Percentiles rank a stretch among this genome's conserved stretches.
phyloP scores from a whole-genome alignment of 2,888 invertebrate genomes.

The Cenopis cana region DNA sequence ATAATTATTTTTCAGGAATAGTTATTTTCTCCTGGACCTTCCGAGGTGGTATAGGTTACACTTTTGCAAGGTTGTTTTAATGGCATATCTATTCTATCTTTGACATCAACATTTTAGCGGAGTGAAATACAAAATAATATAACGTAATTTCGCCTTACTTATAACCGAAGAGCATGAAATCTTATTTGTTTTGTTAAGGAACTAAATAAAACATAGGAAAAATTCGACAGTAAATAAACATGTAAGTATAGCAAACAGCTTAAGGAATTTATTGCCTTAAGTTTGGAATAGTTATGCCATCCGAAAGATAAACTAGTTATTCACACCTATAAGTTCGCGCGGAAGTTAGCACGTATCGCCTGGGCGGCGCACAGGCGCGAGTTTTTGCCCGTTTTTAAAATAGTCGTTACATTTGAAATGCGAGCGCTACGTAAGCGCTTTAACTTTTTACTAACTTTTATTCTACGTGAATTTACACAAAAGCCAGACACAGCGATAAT shows the following conservation, averaged over 20 bases:
- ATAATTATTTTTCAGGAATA: too few species aligned
- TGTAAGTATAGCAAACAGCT: not conserved
- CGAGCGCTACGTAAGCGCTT: slow-evolving; percentile 69
- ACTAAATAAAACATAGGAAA: not conserved
- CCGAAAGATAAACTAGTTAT: slow-evolving; percentile 47
- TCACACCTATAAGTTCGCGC: slow-evolving; percentile 56
- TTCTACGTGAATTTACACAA: slow-evolving; percentile 80
- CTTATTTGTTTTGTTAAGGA: not conserved
- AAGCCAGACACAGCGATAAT: slow-evolving; percentile 78
- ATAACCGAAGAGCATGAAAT: not conserved
- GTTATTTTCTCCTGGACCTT: too few species aligned
- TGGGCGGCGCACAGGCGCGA: slow-evolving; percentile 50
- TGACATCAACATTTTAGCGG: too few species aligned
- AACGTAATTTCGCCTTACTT: too few species aligned
- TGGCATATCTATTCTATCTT: too few species aligned
- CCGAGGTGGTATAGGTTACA: too few species aligned
- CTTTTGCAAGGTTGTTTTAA: not conserved
- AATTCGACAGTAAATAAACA: not conserved
- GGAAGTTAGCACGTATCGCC: slow-evolving; percentile 54
- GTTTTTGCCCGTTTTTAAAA: slow-evolving; percentile 64
- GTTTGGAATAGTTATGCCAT: slow-evolving; percentile 29
- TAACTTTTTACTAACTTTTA: slow-evolving; percentile 76
- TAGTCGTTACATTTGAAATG: slow-evolving; percentile 71
- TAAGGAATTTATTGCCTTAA: not conserved
- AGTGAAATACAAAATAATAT: too few species aligned